These are phyloP conservation scores for Anguilla anguilla DNA, from an alignment of 2,797 vertebrate species.

Conservation along the genomic window DNA sequence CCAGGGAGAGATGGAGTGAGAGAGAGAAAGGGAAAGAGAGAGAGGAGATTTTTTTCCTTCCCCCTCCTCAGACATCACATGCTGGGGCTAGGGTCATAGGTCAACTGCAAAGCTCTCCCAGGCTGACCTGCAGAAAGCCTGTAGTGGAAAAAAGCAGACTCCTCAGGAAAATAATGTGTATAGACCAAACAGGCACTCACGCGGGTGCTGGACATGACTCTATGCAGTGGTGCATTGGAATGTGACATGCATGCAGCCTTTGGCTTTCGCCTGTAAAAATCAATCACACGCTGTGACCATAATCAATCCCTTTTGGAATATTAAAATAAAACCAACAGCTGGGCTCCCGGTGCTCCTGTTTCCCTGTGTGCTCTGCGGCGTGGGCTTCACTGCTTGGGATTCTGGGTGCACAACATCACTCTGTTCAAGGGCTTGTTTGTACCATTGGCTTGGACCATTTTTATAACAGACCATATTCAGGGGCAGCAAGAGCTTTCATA, in stretches of 20 bases:
- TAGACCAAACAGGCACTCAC: constrained; percentile 21
- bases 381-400: neutral
- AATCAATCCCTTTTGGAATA: constrained; percentile 27
- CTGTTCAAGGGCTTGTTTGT: neutral
- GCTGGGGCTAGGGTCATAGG: neutral
- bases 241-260: constrained; percentile 16
- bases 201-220: constrained; percentile 22
- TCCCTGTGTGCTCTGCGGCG: neutral
- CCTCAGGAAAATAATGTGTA: neutral
- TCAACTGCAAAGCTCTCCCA: constrained; percentile 40
- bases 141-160: constrained; percentile 27
- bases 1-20: constrained; percentile 61
- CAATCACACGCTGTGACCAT: constrained; percentile 27
- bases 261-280: constrained; percentile 40
- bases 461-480: neutral
- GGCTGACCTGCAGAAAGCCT: constrained; percentile 41
- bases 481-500: neutral
- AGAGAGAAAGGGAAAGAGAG: constrained; percentile 7
- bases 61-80: constrained; percentile 10
- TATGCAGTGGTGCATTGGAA: constrained; percentile 25
- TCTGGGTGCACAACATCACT: neutral
- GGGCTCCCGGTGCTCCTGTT: neutral
- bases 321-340: constrained; percentile 32
- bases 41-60: neutral
- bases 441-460: neutral